A percentile compares a stretch with the other conserved stretches of the same genome.
These are phyloP conservation scores for Peromyscus melanophrys DNA, from an alignment of 2,797 vertebrate species.

Conservation along the genomic window DNA sequence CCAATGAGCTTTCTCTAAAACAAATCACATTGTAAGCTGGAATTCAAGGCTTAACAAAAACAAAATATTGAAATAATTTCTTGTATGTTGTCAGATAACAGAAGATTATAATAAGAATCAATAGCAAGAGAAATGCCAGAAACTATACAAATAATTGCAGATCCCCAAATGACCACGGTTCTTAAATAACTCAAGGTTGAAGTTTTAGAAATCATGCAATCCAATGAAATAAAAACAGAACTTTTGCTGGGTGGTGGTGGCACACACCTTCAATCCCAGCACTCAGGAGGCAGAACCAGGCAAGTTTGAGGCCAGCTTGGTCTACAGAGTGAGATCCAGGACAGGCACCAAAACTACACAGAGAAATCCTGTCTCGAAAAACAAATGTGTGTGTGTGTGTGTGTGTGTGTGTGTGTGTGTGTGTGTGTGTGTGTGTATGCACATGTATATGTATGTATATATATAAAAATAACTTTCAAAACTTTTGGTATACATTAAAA, in stretches of 20 bases:
- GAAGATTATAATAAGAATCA: background rate
- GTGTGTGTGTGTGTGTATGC: no score
- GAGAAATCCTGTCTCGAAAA: no score
- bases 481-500: background rate
- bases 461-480: background rate
- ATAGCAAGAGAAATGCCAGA: background rate
- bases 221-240: background rate
- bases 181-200: background rate
- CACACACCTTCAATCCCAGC: no score
- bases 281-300: no score
- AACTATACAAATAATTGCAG: background rate
- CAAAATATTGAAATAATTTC: background rate
- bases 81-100: background rate
- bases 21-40: background rate
- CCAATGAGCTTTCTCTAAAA: background rate
- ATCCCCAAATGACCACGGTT: background rate
- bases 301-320: no score
- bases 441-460: no score
- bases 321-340: no score
- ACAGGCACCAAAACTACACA: no score
- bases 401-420: fast-evolving
- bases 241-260: background rate
- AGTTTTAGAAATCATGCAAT: background rate
- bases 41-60: background rate
- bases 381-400: no score